Evolutionary conservation across 2,888 invertebrate species (phyloP).

Genomic region (Tipula helvola): DNA sequence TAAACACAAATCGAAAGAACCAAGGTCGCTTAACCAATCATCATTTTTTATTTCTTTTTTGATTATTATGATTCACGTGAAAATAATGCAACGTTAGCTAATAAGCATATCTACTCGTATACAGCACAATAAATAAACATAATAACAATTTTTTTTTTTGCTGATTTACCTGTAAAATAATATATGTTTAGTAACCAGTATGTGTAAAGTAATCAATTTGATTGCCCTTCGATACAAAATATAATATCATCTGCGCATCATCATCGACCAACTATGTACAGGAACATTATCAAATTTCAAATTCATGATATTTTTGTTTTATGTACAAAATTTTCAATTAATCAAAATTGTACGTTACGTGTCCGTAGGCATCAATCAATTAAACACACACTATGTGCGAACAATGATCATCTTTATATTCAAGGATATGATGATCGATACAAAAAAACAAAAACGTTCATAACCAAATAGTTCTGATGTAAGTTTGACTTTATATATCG

Average conservation of each 20-base stretch:
- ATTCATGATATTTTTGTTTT: not conserved
- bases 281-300: not conserved
- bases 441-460: not conserved
- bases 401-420: not conserved
- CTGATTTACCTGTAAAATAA: not conserved
- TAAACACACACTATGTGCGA: not conserved
- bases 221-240: not conserved
- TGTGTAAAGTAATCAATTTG: not conserved
- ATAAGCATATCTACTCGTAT: not conserved
- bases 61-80: not conserved
- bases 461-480: not conserved
- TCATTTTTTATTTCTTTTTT: not conserved
- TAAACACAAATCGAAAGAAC: not conserved
- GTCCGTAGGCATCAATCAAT: not conserved
- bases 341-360: not conserved
- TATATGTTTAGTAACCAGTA: too few species aligned
- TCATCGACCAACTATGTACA: not conserved
- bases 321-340: not conserved
- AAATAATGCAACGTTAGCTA: not conserved
- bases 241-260: not conserved
- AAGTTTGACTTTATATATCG: not conserved
- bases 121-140: not conserved
- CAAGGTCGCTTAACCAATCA: not conserved
- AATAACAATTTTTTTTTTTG: not conserved
- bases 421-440: not conserved